These are phyloP conservation scores for Cavia aperea DNA, from an alignment of 2,113 vertebrate genomes.

Conservation along the genomic window DNA sequence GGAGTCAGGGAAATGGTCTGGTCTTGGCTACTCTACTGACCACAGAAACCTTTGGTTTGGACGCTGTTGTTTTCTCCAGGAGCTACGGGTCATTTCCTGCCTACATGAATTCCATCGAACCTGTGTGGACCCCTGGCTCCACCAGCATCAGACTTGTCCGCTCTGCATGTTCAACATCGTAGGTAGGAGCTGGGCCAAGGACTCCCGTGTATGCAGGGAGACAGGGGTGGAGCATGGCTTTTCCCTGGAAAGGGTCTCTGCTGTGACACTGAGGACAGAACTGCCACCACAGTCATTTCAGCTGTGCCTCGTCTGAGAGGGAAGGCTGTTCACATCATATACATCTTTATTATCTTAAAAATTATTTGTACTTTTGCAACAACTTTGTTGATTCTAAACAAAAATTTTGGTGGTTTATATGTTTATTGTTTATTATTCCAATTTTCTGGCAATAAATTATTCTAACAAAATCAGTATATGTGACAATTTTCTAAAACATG, in stretches of 20 bases:
- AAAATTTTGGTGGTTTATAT: background rate
- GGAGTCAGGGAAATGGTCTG: background rate
- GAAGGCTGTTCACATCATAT: background rate
- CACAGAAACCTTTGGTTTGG: background rate
- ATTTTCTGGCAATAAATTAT: constrained; percentile 23
- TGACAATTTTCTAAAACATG: constrained; percentile 31
- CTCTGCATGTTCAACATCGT: constrained; percentile 99
- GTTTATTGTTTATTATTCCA: background rate
- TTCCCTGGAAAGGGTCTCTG: background rate
- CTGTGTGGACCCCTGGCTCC: constrained; percentile 96
- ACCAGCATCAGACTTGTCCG: constrained; percentile 93
- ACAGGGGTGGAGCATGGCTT: background rate
- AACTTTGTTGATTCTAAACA: constrained; percentile 18
- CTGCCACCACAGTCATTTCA: background rate
- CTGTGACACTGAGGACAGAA: background rate
- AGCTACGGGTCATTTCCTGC: constrained; percentile 94
- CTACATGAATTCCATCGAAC: constrained; percentile 94
- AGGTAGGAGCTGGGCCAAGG: constrained; percentile 79
- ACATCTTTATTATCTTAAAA: background rate
- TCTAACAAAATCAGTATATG: constrained; percentile 27
- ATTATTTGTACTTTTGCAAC: background rate
- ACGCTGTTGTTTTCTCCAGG: constrained; percentile 74
- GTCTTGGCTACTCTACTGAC: background rate
- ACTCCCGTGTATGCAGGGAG: background rate
- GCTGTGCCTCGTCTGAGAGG: background rate